Evolutionary conservation across 1,140 invertebrate species (phyloP).

Genomic region (Brachionus manjavacas): DNA sequence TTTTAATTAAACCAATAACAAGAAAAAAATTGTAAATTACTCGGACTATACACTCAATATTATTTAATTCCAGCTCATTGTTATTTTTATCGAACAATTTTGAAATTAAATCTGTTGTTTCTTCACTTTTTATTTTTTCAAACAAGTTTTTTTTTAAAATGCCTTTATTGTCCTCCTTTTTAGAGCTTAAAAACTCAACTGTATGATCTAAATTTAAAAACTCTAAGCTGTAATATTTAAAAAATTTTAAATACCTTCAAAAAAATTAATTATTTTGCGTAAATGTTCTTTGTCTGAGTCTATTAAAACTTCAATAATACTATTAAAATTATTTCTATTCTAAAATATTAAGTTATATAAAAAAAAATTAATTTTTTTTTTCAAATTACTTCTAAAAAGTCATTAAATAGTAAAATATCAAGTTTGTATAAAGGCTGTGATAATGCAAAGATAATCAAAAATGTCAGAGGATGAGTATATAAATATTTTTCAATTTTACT

Average conservation of each 20-base stretch:
- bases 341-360: neutral
- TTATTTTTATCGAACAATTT: conserved; percentile 8
- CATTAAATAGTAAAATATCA: neutral
- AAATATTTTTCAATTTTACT: neutral
- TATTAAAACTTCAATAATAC: neutral
- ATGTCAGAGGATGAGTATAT: neutral
- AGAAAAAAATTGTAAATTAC: neutral
- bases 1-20: no score
- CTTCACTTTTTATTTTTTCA: neutral
- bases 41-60: neutral
- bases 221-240: neutral
- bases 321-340: neutral
- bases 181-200: neutral
- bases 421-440: neutral
- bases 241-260: neutral
- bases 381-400: neutral
- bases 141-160: neutral
- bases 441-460: neutral
- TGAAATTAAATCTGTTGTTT: neutral
- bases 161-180: neutral
- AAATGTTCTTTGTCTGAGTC: neutral
- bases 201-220: neutral
- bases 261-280: neutral
- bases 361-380: neutral
- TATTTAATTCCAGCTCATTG: no score